Evolutionary conservation across 2,797 vertebrate genomes (phyloP).

Genomic region (Paramormyrops hopkinsi): DNA sequence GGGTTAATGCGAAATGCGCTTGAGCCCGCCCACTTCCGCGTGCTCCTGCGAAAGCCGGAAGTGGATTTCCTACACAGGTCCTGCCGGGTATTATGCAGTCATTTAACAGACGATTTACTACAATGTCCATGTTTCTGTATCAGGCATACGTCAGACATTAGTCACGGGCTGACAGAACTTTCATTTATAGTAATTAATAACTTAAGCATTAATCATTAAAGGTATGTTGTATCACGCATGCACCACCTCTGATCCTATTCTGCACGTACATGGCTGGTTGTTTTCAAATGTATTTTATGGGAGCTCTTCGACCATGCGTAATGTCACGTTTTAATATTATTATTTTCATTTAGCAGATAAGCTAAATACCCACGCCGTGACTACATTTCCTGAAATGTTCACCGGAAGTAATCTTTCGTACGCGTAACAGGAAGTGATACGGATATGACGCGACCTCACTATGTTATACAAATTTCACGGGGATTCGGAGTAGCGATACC

Average conservation of each 20-base stretch:
- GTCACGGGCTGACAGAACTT: neutral
- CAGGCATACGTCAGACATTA: neutral
- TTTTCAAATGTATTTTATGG: neutral
- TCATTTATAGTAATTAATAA: neutral
- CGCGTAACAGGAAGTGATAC: neutral
- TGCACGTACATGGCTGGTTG: neutral
- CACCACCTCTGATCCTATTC: neutral
- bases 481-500: neutral
- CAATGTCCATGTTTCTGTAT: neutral
- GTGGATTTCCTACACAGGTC: neutral
- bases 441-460: conserved; percentile 15
- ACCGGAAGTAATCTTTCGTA: neutral
- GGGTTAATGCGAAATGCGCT: neutral
- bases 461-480: conserved; percentile 1
- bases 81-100: neutral
- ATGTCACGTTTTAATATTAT: neutral
- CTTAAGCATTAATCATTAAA: neutral
- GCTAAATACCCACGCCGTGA: neutral
- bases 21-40: neutral
- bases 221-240: neutral
- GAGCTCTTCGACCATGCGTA: neutral
- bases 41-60: neutral
- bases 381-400: neutral
- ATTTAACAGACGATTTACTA: neutral
- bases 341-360: neutral